Conservation (phyloP, 2,113 vertebrate species). For the Takifugu flavidus region DNA sequence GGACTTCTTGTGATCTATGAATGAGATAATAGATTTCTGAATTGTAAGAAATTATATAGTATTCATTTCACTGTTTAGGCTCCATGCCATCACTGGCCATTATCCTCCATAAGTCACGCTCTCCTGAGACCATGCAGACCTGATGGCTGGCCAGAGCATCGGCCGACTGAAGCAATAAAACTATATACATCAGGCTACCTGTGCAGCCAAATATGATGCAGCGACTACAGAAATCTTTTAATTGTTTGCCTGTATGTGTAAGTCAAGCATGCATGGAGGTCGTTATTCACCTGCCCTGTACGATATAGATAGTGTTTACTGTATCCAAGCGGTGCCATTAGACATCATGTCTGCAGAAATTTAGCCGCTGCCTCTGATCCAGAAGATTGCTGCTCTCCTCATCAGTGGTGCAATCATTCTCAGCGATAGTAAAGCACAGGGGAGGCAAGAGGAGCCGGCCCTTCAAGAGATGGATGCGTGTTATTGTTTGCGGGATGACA, state of each 20-base stretch:
- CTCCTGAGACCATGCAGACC: constrained; percentile 41
- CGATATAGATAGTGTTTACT: constrained; percentile 65
- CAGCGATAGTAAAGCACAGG: constrained; percentile 54
- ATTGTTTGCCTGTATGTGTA: constrained; percentile 12
- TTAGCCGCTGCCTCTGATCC: constrained; percentile 44
- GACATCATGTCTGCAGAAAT: constrained; percentile 60
- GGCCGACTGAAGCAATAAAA: constrained; percentile 41
- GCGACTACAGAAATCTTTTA: constrained; percentile 2
- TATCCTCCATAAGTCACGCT: constrained; percentile 63
- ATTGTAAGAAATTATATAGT: constrained; percentile 26
- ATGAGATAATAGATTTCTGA: constrained; percentile 16
- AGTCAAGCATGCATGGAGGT: constrained; percentile 35
- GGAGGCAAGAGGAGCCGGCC: constrained; percentile 49
- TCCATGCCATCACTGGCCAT: constrained; percentile 59
- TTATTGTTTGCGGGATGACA: constrained; percentile 90
- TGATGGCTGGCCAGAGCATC: constrained; percentile 47
- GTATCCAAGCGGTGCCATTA: constrained; percentile 61
- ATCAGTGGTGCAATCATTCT: constrained; percentile 69
- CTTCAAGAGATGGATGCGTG: constrained; percentile 80
- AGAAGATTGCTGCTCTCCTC: constrained; percentile 53
- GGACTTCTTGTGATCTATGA: background rate
- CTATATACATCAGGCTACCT: constrained; percentile 21
- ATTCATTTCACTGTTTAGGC: constrained; percentile 47
- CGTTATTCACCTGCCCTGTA: constrained; percentile 53
- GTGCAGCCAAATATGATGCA: constrained; percentile 1